phyloP scores from a whole-genome alignment of 2,797 vertebrate genomes.

The Notolabrus celidotus region DNA sequence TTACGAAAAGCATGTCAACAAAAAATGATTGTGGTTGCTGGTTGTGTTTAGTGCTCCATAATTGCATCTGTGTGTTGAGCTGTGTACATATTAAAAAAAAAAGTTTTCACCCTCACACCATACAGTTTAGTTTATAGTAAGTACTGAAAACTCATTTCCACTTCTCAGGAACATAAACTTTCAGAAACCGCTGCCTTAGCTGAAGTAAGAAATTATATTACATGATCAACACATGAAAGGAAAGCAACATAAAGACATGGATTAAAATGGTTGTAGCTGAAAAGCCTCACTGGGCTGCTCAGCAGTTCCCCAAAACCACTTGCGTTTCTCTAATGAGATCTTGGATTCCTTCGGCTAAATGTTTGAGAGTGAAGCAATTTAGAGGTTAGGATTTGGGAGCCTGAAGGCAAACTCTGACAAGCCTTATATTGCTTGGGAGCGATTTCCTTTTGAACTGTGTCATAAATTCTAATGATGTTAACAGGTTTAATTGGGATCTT shows the following conservation, averaged over 20 bases:
- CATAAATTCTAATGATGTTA: constrained; percentile 84
- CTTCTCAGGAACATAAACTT: constrained; percentile 59
- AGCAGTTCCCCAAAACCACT: constrained; percentile 69
- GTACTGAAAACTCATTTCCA: constrained; percentile 1
- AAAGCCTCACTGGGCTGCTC: constrained; percentile 60
- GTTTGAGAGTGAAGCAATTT: constrained; percentile 71
- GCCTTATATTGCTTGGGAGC: constrained; percentile 68
- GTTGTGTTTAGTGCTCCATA: constrained; percentile 44
- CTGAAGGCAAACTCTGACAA: constrained; percentile 72
- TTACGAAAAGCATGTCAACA: constrained; percentile 27
- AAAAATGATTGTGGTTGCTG: constrained; percentile 24
- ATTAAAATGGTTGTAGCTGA: constrained; percentile 40
- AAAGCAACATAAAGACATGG: neutral
- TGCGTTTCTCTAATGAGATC: constrained; percentile 74
- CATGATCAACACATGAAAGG: constrained; percentile 40
- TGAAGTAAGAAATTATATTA: constrained; percentile 27
- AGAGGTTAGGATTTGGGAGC: constrained; percentile 73
- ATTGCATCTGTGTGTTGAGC: constrained; percentile 37
- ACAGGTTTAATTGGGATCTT: constrained; percentile 76
- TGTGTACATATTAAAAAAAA: neutral
- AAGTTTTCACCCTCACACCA: neutral
- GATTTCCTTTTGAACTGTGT: constrained; percentile 77
- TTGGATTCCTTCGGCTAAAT: constrained; percentile 74
- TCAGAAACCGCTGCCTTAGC: constrained; percentile 35
- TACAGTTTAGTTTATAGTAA: constrained; percentile 2